These are phyloP conservation scores for Hapalemur alaotrensis DNA, from an alignment of 2,797 vertebrate genomes.

Conservation along the genomic window DNA sequence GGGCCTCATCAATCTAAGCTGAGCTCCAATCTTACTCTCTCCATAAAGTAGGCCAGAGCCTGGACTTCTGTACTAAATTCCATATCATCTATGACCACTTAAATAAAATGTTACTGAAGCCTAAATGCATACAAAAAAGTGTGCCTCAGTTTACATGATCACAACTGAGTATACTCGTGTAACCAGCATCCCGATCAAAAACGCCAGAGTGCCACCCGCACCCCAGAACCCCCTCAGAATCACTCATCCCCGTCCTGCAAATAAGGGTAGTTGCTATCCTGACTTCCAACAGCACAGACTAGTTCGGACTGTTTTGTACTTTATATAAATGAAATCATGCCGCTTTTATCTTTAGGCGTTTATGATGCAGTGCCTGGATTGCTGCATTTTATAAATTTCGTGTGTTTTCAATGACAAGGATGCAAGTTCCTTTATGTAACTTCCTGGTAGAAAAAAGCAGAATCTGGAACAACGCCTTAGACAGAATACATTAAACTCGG, in stretches of 20 bases:
- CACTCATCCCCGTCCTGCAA: not conserved
- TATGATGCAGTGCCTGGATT: not conserved
- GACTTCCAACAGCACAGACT: not conserved
- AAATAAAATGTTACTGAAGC: not conserved
- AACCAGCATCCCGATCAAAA: not conserved
- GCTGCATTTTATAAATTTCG: conserved; percentile 10
- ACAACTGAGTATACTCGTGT: not conserved
- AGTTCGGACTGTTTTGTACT: not conserved
- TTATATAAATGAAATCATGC: not conserved
- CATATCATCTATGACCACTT: not conserved
- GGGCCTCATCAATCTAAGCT: no score
- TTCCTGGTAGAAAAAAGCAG: not conserved
- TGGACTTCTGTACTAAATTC: not conserved
- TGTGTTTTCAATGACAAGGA: not conserved
- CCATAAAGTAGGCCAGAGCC: not conserved
- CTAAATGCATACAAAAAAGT: not conserved
- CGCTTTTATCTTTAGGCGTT: not conserved
- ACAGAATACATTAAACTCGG: not conserved
- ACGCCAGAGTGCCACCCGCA: not conserved
- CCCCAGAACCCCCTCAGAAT: not conserved
- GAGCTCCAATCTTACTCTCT: not conserved
- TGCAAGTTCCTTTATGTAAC: conserved; percentile 23
- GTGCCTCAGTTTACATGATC: not conserved
- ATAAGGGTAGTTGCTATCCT: not conserved
- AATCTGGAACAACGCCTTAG: not conserved